phyloP scores from a whole-genome alignment of 2,797 vertebrate genomes.

The Eulemur mongoz region DNA sequence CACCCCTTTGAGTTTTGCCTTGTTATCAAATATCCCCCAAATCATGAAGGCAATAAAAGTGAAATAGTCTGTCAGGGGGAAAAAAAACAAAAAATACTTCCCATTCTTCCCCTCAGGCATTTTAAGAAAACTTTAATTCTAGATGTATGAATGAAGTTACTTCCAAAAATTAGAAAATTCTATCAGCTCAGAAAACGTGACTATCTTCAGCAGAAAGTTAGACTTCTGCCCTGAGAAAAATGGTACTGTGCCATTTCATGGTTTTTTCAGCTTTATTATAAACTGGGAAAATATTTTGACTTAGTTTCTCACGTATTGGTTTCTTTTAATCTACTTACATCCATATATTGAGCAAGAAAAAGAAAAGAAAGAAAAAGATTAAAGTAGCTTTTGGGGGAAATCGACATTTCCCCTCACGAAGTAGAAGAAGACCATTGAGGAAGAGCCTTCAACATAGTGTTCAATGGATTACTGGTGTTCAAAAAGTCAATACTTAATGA shows the following conservation, averaged over 20 bases:
- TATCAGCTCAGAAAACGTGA: background rate
- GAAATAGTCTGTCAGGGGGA: slow-evolving; percentile 34
- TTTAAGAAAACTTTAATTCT: slow-evolving; percentile 14
- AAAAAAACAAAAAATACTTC: slow-evolving; percentile 16
- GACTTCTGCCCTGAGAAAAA: background rate
- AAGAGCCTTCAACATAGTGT: background rate
- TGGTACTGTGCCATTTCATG: background rate
- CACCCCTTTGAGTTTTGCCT: slow-evolving; percentile 58
- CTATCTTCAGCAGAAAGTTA: background rate
- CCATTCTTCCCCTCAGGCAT: background rate
- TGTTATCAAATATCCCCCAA: slow-evolving; percentile 66
- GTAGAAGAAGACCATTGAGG: background rate
- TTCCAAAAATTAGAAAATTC: slow-evolving; percentile 55
- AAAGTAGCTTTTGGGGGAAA: background rate
- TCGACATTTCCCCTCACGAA: background rate
- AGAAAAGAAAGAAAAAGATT: background rate
- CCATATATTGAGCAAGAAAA: background rate
- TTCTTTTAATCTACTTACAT: background rate
- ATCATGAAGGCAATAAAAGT: slow-evolving; percentile 64
- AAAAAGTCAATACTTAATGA: background rate
- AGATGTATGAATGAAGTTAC: slow-evolving; percentile 43
- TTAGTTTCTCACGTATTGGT: background rate
- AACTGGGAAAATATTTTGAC: background rate
- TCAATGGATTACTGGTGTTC: background rate
- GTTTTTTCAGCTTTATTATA: background rate